A percentile compares a stretch with the other conserved stretches of the same genome.
Evolutionary conservation across 2,113 vertebrate species (phyloP).

Genomic region (Dryoscopus gambensis): DNA sequence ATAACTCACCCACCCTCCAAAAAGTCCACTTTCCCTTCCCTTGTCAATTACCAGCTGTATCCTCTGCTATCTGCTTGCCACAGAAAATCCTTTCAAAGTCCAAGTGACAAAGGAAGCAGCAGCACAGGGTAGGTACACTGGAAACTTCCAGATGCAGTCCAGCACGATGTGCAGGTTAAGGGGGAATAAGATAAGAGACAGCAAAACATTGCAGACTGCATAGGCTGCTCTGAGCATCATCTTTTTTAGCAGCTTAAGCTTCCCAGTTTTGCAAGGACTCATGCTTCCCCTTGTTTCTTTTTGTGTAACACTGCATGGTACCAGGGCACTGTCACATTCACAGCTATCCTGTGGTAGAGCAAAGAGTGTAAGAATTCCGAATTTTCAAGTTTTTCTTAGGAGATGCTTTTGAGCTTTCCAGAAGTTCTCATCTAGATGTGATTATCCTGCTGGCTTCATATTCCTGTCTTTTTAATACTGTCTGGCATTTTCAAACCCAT

Average conservation of each 20-base stretch:
- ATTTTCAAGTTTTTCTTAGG: neutral
- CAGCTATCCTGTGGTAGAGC: neutral
- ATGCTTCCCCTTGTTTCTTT: neutral
- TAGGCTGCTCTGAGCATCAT: neutral
- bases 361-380: neutral
- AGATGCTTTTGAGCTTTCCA: neutral
- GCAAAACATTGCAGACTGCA: neutral
- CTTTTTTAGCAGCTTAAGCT: neutral
- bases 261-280: neutral
- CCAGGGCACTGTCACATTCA: neutral
- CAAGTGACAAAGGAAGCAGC: neutral
- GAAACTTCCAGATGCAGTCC: neutral
- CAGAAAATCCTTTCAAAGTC: neutral
- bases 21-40: neutral
- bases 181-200: neutral
- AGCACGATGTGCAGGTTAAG: neutral
- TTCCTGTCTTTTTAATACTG: neutral
- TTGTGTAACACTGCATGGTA: neutral
- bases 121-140: neutral
- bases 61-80: neutral
- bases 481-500: neutral
- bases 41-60: neutral
- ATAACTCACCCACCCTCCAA: neutral
- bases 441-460: neutral
- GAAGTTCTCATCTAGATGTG: neutral